Evolutionary conservation across 2,113 vertebrate species (phyloP).

Genomic region (Xenopus laevis): DNA sequence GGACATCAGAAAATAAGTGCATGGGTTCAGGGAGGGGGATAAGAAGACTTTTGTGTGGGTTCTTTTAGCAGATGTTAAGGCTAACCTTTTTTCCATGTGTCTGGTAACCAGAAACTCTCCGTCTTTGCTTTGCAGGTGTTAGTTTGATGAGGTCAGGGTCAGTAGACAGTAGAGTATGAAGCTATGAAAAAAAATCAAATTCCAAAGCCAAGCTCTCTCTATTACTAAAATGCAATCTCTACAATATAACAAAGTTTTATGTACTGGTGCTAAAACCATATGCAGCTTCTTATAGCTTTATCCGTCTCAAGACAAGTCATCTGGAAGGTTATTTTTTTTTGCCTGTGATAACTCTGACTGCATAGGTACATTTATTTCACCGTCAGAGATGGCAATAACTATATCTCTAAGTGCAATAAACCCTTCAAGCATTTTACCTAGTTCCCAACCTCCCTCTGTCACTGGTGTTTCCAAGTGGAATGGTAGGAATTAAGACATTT

Average conservation of each 20-base stretch:
- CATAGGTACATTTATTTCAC: too few species aligned
- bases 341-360: too few species aligned
- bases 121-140: slow-evolving; percentile 67
- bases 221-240: slow-evolving; percentile 52
- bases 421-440: too few species aligned
- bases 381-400: too few species aligned
- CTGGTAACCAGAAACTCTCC: slow-evolving; percentile 61
- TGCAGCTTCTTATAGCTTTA: too few species aligned
- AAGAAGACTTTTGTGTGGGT: slow-evolving; percentile 48
- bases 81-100: slow-evolving; percentile 70
- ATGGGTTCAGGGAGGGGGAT: slow-evolving; percentile 48
- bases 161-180: slow-evolving; percentile 18
- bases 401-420: too few species aligned
- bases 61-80: slow-evolving; percentile 59
- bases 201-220: slow-evolving; percentile 57
- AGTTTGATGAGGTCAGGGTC: slow-evolving; percentile 49
- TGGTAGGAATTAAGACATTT: too few species aligned
- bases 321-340: too few species aligned
- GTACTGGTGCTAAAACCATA: neutral
- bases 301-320: too few species aligned
- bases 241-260: slow-evolving; percentile 2
- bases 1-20: slow-evolving; percentile 62
- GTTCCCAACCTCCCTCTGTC: too few species aligned
- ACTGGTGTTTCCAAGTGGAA: too few species aligned
- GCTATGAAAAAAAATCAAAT: slow-evolving; percentile 28